Evolutionary conservation across 2,888 invertebrate genomes (phyloP).

Genomic region (Salpingus planirostris): DNA sequence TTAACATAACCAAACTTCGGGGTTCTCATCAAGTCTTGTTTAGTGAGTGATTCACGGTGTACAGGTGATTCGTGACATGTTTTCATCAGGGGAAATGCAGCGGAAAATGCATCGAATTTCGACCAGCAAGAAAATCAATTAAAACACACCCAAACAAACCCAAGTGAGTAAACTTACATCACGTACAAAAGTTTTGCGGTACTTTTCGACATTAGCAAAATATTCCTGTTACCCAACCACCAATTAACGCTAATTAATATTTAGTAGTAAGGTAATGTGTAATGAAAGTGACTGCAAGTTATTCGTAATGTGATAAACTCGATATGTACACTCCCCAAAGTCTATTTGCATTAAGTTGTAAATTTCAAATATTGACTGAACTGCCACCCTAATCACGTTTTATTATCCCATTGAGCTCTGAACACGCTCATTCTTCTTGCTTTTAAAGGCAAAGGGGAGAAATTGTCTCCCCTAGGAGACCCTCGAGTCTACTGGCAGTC

Average conservation of each 20-base stretch:
- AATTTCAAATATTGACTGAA: slow-evolving; percentile 9
- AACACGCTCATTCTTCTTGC: background rate
- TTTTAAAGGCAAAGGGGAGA: too few relatives aligned
- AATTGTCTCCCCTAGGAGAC: too few relatives aligned
- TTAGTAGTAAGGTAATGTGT: too few relatives aligned
- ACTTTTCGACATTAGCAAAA: too few relatives aligned
- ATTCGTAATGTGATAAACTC: background rate
- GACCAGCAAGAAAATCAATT: too few relatives aligned
- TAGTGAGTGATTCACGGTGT: slow-evolving; percentile 9
- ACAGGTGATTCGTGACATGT: slow-evolving; percentile 7
- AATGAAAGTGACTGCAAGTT: background rate
- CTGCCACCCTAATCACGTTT: slow-evolving; percentile 3
- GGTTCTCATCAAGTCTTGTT: slow-evolving; percentile 8
- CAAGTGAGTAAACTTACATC: too few relatives aligned
- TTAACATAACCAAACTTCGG: slow-evolving; percentile 11
- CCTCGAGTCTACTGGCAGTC: too few relatives aligned
- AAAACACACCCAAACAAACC: too few relatives aligned
- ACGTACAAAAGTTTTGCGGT: too few relatives aligned
- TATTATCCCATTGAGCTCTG: background rate
- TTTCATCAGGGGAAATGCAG: background rate
- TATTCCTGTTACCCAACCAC: too few relatives aligned
- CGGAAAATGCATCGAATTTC: background rate
- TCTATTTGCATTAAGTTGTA: slow-evolving; percentile 8
- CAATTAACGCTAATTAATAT: too few relatives aligned
- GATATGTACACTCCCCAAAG: slow-evolving; percentile 2